phyloP scores from a whole-genome alignment of 2,797 vertebrate genomes.

The Poeciliopsis infans region DNA sequence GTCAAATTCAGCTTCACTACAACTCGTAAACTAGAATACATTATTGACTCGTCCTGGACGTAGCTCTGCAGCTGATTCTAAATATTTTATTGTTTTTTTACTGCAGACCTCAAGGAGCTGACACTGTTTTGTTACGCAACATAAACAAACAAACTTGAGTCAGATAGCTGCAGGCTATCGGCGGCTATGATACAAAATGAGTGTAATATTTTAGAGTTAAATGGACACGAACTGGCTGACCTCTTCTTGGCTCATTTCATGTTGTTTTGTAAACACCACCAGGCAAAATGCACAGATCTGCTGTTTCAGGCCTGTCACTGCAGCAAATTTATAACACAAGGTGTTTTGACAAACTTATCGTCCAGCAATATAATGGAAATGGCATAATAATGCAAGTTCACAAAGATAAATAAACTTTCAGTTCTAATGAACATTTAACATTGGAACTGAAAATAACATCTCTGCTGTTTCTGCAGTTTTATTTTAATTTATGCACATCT shows the following conservation, averaged over 20 bases:
- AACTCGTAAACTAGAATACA: neutral
- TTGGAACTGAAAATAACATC: no score
- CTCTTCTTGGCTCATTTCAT: neutral
- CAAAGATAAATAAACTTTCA: no score
- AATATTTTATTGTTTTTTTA: neutral
- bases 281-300: neutral
- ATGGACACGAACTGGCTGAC: neutral
- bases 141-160: slow-evolving; percentile 8
- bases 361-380: no score
- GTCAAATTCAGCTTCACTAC: slow-evolving; percentile 4
- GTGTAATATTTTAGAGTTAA: neutral
- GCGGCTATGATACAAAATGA: neutral
- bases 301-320: neutral
- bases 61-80: slow-evolving; percentile 1
- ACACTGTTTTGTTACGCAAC: slow-evolving; percentile 1
- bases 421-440: no score
- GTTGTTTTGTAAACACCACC: neutral
- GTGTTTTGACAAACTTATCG: no score
- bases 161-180: neutral
- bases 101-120: neutral
- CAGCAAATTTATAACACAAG: no score
- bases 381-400: no score
- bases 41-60: neutral
- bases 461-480: no score
- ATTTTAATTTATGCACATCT: no score